A percentile compares a stretch with the other conserved stretches of the same genome.
Evolutionary conservation across 30 jellyfish, hydroid and myxozoan genomes (phyloP).

Genomic region (Aurelia sp.): DNA sequence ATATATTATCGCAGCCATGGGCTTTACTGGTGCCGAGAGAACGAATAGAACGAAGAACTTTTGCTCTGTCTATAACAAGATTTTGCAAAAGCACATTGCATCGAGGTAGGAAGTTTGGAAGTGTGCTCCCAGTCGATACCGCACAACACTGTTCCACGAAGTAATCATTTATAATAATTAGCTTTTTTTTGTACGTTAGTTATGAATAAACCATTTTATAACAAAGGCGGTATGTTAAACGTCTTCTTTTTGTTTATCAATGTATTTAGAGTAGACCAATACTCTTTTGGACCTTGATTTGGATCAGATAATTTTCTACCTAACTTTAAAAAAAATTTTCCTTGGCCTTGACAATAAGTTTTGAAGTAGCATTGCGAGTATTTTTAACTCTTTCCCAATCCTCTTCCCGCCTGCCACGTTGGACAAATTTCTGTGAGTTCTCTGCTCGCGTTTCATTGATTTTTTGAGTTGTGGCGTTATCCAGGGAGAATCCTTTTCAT

Average conservation of each 20-base stretch:
- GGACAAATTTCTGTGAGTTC: conserved; percentile 3
- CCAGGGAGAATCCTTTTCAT: conserved; percentile 13
- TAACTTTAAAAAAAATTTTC: no score
- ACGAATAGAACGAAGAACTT: not conserved
- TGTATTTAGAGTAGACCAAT: not conserved
- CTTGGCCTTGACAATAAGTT: not conserved
- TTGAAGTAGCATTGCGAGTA: conserved; percentile 9
- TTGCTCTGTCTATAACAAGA: conserved; percentile 10
- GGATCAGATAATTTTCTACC: not conserved
- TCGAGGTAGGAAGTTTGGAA: conserved; percentile 11
- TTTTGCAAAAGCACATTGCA: conserved; percentile 4
- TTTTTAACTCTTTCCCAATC: conserved; percentile 20
- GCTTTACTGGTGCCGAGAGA: not conserved
- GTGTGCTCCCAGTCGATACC: not conserved
- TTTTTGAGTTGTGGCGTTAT: conserved; percentile 28
- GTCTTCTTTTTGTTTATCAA: not conserved
- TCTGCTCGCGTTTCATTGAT: conserved; percentile 19
- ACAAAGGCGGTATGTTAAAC: conserved; percentile 5
- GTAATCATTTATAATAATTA: conserved; percentile 9
- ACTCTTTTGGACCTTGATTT: not conserved
- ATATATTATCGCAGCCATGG: conserved; percentile 23
- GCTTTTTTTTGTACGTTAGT: not conserved
- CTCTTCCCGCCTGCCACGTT: conserved; percentile 15
- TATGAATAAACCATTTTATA: conserved; percentile 15
- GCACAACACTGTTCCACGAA: conserved; percentile 28